A percentile compares a stretch with the other conserved stretches of the same genome.
These are phyloP conservation scores for Lasioglossum calceatum DNA, from an alignment of 2,888 invertebrate species.

Conservation along the genomic window DNA sequence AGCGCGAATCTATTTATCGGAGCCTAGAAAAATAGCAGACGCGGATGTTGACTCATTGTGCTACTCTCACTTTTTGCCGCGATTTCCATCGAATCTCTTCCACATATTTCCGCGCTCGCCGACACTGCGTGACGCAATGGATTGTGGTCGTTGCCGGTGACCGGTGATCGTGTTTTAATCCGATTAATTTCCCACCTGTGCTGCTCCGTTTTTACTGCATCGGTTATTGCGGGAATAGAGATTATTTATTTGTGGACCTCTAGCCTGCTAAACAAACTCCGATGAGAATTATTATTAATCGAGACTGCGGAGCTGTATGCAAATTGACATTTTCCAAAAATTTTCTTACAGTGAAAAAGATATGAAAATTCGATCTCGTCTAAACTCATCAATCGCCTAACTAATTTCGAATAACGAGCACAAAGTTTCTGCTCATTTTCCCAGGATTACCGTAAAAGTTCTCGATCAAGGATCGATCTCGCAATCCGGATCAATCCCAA, in stretches of 20 bases:
- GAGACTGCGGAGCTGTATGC: no score
- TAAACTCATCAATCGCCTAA: background rate
- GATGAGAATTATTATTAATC: background rate
- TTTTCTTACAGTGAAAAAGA: background rate
- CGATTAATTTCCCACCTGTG: background rate
- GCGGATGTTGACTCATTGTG: conserved; percentile 61
- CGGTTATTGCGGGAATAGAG: background rate
- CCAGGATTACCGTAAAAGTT: background rate
- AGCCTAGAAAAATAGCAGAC: conserved; percentile 42
- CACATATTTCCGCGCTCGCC: conserved; percentile 28
- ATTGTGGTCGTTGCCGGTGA: background rate
- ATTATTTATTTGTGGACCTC: background rate
- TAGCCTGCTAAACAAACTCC: background rate
- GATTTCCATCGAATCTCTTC: conserved; percentile 58
- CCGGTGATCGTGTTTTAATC: conserved; percentile 11
- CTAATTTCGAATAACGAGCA: background rate
- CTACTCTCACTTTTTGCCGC: conserved; percentile 61
- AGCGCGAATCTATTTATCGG: conserved; percentile 35
- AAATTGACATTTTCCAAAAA: no score
- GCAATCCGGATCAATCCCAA: background rate
- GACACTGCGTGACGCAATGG: conserved; percentile 5
- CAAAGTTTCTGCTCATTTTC: background rate
- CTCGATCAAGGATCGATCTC: background rate
- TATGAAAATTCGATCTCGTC: background rate
- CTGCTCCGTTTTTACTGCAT: background rate